Evolutionary conservation across 2,797 vertebrate genomes (phyloP), one percentile per base, ranked within the genome.

Genomic region (Cephalopachus bancanus): DNA sequence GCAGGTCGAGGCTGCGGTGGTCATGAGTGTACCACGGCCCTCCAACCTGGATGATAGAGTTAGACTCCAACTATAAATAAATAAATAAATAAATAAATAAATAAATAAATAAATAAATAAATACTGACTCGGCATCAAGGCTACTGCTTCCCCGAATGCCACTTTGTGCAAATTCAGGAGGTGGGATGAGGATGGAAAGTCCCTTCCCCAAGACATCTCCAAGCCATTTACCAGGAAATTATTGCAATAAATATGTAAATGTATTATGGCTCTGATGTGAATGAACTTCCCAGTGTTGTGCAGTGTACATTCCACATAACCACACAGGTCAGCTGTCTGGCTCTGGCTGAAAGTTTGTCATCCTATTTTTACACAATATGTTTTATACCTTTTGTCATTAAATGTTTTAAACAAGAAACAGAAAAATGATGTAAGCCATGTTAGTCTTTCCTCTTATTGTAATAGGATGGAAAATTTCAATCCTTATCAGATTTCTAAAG

Each of bases 381-480:
- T 87, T 30, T 5, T 16, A 14, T 44, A 55, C 12, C 81, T 89
- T 83, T 94, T n/a, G 72, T 72, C 80, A 67, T 65, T 30, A 57
- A 78, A 89, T 26, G 30, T 64, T 79, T 92, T n/a, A 59, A 90
- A 53, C 30, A 90, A 91, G 30, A 83, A 83, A 84, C 64, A 67
- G 11, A 24, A 75, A 53, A 79, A 15, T 37, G 59, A 5, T 24
- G 49, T 59, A 64, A 83, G 22, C 20, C 37, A 7, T 16, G 53
- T 37, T 24, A 59, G 62, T 64, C 44, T 62, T 78, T 90, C 57
- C 53, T 89, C 87, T 69, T 87, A 2, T n/a, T 64, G 33, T 28
- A n/a, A 49, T 26, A 62, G 24, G 24, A 24, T 30, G 11, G 33
- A 95, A 49, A 83, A 69, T 44, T 51, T 89, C 67, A 64, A 91